Evolutionary conservation across 2,888 invertebrate genomes (phyloP).

Genomic region (Lapara coniferarum): DNA sequence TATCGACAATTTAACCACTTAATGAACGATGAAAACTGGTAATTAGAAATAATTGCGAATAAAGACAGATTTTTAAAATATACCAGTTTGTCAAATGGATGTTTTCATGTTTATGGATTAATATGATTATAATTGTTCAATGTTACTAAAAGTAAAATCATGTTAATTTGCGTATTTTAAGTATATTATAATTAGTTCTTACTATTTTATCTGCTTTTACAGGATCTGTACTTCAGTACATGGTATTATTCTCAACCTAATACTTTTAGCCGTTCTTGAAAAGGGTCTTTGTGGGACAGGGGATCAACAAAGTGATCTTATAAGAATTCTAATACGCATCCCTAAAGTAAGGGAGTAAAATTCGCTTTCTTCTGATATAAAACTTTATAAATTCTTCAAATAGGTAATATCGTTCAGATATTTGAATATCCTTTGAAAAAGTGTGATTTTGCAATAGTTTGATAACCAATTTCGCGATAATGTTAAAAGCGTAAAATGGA

Average conservation of each 20-base stretch:
- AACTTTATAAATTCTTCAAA: conserved; percentile 1
- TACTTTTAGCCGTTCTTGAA: not conserved
- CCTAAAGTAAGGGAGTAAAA: not conserved
- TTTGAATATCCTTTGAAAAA: not conserved
- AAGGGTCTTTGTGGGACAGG: not conserved
- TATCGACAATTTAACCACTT: too few relatives aligned
- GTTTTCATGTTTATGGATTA: too few relatives aligned
- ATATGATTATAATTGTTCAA: too few relatives aligned
- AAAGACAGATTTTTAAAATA: too few relatives aligned
- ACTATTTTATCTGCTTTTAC: too few relatives aligned
- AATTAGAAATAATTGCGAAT: too few relatives aligned
- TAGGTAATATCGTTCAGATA: not conserved
- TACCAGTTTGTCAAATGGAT: too few relatives aligned
- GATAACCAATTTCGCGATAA: not conserved
- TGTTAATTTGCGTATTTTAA: too few relatives aligned
- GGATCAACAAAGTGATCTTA: not conserved
- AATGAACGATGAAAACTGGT: too few relatives aligned
- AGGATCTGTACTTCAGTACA: not conserved
- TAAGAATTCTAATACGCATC: not conserved
- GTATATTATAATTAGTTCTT: too few relatives aligned
- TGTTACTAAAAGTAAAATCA: too few relatives aligned
- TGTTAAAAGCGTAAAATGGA: not conserved
- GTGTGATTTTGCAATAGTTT: conserved; percentile 1
- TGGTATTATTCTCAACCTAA: not conserved
- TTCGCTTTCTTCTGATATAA: not conserved